Conservation (phyloP, 2,888 invertebrate species). For the Cataglyphis altisquamis region DNA sequence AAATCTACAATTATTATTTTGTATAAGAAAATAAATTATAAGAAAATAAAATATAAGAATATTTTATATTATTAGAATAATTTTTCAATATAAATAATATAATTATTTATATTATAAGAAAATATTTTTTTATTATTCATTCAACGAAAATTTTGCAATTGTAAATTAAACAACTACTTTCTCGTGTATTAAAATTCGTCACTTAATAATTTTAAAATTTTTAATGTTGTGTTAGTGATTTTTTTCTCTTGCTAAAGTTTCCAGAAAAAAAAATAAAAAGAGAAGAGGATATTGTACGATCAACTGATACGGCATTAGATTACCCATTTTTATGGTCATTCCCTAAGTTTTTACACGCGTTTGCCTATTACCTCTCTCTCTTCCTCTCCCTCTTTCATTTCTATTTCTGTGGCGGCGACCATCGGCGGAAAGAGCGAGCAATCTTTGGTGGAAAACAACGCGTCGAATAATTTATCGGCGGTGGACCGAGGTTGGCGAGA, state of each 20-base stretch:
- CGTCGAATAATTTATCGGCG: slow-evolving; percentile 79
- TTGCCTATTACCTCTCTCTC: slow-evolving; percentile 28
- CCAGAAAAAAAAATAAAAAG: background rate
- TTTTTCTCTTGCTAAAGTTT: background rate
- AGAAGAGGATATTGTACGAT: background rate
- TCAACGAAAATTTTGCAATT: background rate
- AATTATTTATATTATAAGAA: background rate
- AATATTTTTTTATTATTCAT: background rate
- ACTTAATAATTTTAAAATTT: background rate
- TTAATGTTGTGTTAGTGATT: background rate
- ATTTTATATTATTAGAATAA: background rate
- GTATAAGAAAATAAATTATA: background rate
- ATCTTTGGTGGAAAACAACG: slow-evolving; percentile 79
- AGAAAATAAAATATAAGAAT: no score
- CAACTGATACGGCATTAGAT: slow-evolving; percentile 70
- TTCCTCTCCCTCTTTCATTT: background rate
- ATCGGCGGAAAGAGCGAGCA: slow-evolving; percentile 71
- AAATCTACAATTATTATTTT: background rate
- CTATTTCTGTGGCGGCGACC: slow-evolving; percentile 19
- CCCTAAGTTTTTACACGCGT: slow-evolving; percentile 65
- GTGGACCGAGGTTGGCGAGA: slow-evolving; percentile 72
- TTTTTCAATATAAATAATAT: background rate
- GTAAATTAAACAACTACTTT: background rate
- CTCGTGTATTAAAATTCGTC: background rate
- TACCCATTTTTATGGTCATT: slow-evolving; percentile 56